Conservation (phyloP, 2,888 invertebrate species). For the Eupeodes latifasciatus region DNA sequence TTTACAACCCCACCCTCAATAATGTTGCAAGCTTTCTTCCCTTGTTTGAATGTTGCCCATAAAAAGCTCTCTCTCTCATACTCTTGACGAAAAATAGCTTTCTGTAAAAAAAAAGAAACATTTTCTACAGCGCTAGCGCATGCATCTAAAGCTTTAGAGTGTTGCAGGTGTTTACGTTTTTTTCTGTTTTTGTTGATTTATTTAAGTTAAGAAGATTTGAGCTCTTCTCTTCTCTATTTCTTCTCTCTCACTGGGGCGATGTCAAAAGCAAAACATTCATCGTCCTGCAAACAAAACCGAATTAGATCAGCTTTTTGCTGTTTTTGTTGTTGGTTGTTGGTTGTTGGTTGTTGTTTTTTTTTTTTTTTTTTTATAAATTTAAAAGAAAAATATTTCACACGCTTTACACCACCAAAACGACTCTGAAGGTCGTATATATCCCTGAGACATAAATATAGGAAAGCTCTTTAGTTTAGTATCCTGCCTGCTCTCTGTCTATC, state of each 20-base stretch:
- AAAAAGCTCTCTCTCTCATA: constrained; percentile 5
- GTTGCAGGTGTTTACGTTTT: constrained; percentile 73
- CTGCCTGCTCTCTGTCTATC: constrained; percentile 1
- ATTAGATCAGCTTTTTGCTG: constrained; percentile 52
- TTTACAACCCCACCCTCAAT: background rate
- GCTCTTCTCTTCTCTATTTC: background rate
- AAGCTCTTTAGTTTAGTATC: constrained; percentile 56
- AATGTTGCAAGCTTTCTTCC: background rate
- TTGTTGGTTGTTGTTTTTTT: constrained; percentile 7
- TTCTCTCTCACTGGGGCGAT: constrained; percentile 67
- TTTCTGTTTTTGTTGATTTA: background rate
- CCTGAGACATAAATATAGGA: constrained; percentile 65
- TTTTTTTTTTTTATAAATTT: constrained; percentile 14
- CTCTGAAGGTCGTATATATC: constrained; percentile 68
- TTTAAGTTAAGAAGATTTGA: background rate
- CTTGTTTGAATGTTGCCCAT: constrained; percentile 47
- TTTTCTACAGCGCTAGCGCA: constrained; percentile 32
- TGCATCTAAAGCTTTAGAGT: constrained; percentile 49
- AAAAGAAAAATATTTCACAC: constrained; percentile 65
- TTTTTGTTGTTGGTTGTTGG: constrained; percentile 15
- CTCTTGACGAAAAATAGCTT: background rate
- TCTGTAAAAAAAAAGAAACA: background rate
- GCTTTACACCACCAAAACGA: constrained; percentile 19
- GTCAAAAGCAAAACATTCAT: constrained; percentile 63
- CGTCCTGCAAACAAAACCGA: constrained; percentile 59